Evolutionary conservation across 1,140 invertebrate genomes (phyloP), one percentile per base, ranked within the genome.

Genomic region (Brachionus calyciflorus): DNA sequence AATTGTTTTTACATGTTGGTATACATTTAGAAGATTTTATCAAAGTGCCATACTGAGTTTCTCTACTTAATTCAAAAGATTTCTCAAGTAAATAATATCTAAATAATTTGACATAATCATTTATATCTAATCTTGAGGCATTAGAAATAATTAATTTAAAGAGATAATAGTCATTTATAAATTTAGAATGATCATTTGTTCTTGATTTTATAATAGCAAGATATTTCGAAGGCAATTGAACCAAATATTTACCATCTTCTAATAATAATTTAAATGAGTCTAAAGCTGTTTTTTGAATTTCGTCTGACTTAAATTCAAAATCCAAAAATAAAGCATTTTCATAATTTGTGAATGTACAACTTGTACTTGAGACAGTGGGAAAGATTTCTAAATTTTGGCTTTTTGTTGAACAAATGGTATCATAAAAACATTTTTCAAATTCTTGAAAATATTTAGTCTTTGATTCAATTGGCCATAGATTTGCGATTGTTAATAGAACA

Each of bases 371-470:
- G 37, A 60, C 30, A 40, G 28, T 33, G 30, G 55, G 55, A 21
- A 33, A 60, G 33, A 55, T 55, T 10, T n/a, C n/a, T n/a, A n/a
- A 12, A 28, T 55, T 1, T 19, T 40, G 3, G 14, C n/a, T 44
- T 24, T 65, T 65, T 2, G 33, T 6, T 10, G 9, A 12, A n/a
- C 60, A 65, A 14, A 65, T 65, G 2, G 40, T 14, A 2, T 65
- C 60, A 44, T 44, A 65, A 44, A 65, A 65, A 4, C 44, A 30
- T 14, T 44, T 44, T 44, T 65, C 60, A 46, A 44, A 65, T 44
- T 65, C 21, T 26, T 10, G 12, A 65, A 65, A 65, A 65, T 24
- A 65, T 7, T 19, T 44, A 0, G 0, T 24, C 24, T 65, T 65
- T 10, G 24, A 44, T 14, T 26, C 40, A 24, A 65, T n/a, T 7